phyloP scores from a whole-genome alignment of 1,140 invertebrate genomes.

The Ceratosolen solmsi region DNA sequence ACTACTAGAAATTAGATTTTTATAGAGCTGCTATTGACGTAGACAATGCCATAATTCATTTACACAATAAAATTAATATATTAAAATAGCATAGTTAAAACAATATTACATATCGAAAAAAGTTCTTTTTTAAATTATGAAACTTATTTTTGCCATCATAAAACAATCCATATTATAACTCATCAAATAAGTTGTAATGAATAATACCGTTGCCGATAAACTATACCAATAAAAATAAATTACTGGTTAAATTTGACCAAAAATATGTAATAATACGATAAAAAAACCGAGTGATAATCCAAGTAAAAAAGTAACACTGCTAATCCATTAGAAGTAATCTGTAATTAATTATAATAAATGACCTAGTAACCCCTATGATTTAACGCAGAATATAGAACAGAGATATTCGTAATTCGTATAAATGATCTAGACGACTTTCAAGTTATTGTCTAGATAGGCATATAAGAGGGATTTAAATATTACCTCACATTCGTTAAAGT shows the following conservation, averaged over 20 bases:
- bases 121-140: too few species aligned
- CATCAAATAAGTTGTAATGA: not conserved
- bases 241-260: too few species aligned
- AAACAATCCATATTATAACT: slow-evolving; percentile 25
- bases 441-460: not conserved
- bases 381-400: not conserved
- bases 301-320: slow-evolving; percentile 32
- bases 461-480: slow-evolving; percentile 35
- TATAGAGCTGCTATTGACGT: too few species aligned
- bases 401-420: slow-evolving; percentile 69
- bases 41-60: too few species aligned
- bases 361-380: slow-evolving; percentile 58
- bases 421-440: slow-evolving; percentile 67
- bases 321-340: slow-evolving; percentile 43
- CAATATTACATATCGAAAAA: too few species aligned
- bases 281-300: not conserved
- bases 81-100: too few species aligned
- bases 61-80: too few species aligned
- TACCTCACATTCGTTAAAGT: slow-evolving; percentile 64
- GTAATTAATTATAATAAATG: slow-evolving; percentile 72
- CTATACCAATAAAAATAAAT: not conserved
- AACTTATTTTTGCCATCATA: not conserved
- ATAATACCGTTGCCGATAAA: slow-evolving; percentile 13
- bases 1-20: too few species aligned
- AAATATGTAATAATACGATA: too few species aligned